Evolutionary conservation across 1,140 invertebrate genomes (phyloP).

Genomic region (Caenorhabditis briggsae): DNA sequence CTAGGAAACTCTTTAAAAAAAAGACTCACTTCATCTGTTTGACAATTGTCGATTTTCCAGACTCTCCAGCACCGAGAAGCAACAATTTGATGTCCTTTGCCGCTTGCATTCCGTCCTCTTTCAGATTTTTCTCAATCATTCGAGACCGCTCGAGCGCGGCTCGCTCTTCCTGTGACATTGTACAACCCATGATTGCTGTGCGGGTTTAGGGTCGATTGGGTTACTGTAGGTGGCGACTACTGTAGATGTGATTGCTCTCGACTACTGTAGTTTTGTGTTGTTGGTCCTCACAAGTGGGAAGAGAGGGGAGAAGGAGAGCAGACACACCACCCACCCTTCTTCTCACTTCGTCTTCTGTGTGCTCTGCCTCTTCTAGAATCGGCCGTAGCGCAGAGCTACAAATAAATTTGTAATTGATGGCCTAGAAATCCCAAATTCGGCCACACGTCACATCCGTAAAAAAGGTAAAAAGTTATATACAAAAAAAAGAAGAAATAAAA

Average conservation of each 20-base stretch:
- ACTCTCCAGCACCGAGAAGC: slow-evolving; percentile 83
- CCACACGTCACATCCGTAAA: too few relatives aligned
- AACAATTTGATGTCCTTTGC: slow-evolving; percentile 99
- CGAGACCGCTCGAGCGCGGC: slow-evolving; percentile 75
- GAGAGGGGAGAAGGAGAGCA: too few relatives aligned
- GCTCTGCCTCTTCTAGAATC: too few relatives aligned
- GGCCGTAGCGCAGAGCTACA: too few relatives aligned
- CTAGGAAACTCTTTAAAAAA: neutral
- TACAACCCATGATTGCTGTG: slow-evolving; percentile 73
- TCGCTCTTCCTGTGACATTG: slow-evolving; percentile 76
- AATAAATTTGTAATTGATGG: neutral
- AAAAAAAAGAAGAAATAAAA: neutral
- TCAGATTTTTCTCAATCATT: slow-evolving; percentile 82
- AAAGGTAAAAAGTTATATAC: too few relatives aligned
- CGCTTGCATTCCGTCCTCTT: slow-evolving; percentile 98
- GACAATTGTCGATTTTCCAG: slow-evolving; percentile 85
- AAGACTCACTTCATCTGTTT: slow-evolving; percentile 84
- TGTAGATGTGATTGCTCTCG: neutral
- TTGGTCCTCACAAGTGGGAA: too few relatives aligned
- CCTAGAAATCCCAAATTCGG: neutral
- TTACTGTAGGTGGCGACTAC: neutral
- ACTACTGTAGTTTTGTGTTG: neutral
- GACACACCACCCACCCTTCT: too few relatives aligned
- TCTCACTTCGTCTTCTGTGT: too few relatives aligned
- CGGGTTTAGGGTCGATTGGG: neutral